Evolutionary conservation across 2,113 vertebrate genomes (phyloP).

Genomic region (Euleptes europaea): DNA sequence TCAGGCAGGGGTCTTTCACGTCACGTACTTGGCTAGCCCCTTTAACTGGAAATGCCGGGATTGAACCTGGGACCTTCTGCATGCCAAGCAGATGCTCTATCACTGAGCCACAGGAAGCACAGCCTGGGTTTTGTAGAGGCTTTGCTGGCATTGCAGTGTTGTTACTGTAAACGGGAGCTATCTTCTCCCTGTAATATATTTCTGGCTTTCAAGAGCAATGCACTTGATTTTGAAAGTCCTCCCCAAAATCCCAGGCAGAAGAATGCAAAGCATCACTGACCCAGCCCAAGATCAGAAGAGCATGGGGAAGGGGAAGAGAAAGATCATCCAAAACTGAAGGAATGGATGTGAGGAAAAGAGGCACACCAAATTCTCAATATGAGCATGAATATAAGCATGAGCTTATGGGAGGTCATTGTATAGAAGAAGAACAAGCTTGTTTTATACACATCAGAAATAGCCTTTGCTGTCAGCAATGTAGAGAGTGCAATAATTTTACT

Average conservation of each 20-base stretch:
- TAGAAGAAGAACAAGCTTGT: background rate
- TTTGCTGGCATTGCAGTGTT: background rate
- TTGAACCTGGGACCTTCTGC: too few species aligned
- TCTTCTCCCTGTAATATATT: background rate
- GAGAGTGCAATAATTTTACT: background rate
- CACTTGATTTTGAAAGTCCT: background rate
- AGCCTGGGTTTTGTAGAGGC: background rate
- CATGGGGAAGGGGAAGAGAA: background rate
- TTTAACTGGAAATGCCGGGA: too few species aligned
- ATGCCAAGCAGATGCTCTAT: too few species aligned
- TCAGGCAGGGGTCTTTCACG: too few species aligned
- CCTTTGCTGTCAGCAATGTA: background rate
- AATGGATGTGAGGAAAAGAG: background rate
- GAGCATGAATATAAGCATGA: background rate
- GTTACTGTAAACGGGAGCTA: background rate
- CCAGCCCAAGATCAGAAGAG: background rate
- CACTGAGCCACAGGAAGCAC: too few species aligned
- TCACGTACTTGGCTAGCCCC: too few species aligned
- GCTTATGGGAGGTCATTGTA: background rate
- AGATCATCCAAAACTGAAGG: background rate
- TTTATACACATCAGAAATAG: background rate
- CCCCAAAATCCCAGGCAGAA: background rate
- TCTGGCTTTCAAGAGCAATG: background rate
- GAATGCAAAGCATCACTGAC: background rate
- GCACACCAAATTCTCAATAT: background rate